phyloP scores from a whole-genome alignment of 2,888 invertebrate genomes.

The Eupithecia tripunctaria region DNA sequence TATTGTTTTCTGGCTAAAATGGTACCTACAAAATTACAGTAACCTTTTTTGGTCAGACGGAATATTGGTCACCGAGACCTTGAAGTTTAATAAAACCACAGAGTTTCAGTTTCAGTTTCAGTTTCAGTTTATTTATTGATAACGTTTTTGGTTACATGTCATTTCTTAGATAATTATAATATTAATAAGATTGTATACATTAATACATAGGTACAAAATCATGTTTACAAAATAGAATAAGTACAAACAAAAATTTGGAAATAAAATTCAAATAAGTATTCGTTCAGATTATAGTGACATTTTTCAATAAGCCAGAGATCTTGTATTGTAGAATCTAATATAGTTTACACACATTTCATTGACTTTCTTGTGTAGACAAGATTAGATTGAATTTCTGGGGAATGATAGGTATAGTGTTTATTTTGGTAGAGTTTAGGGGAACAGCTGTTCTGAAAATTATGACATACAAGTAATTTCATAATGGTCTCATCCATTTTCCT shows the following conservation, averaged over 20 bases:
- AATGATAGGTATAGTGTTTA: neutral
- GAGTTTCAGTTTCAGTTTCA: too few relatives aligned
- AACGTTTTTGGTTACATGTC: too few relatives aligned
- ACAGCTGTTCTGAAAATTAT: neutral
- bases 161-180: too few relatives aligned
- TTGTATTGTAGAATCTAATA: too few relatives aligned
- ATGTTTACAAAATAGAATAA: too few relatives aligned
- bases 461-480: neutral
- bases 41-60: neutral
- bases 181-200: too few relatives aligned
- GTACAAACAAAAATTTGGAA: too few relatives aligned
- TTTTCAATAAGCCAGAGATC: too few relatives aligned
- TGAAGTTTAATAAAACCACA: slow-evolving; percentile 11
- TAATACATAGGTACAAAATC: too few relatives aligned
- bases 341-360: neutral
- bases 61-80: neutral
- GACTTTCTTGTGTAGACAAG: neutral
- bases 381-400: neutral
- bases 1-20: slow-evolving; percentile 23
- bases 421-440: neutral
- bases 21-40: slow-evolving; percentile 10
- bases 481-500: neutral
- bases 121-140: too few relatives aligned
- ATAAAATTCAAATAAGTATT: too few relatives aligned
- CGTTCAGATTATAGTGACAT: too few relatives aligned